These are phyloP conservation scores for Tor tambroides DNA, from an alignment of 2,113 vertebrate species.

Conservation along the genomic window DNA sequence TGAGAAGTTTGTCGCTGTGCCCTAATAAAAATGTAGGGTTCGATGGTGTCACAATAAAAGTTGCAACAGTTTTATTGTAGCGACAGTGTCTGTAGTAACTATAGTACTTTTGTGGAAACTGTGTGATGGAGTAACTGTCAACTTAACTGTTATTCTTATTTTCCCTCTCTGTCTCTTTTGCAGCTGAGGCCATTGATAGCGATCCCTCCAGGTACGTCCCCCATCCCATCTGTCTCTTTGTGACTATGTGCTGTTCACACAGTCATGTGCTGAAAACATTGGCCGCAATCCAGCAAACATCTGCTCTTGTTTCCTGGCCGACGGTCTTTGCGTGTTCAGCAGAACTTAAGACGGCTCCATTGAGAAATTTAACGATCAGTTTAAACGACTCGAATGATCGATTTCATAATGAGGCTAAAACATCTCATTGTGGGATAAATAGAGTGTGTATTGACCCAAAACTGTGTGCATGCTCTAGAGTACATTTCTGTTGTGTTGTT, in stretches of 20 bases:
- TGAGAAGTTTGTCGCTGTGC: not conserved
- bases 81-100: not conserved
- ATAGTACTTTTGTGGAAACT: not conserved
- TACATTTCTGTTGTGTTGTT: slow-evolving; percentile 34
- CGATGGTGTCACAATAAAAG: not conserved
- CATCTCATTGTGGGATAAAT: slow-evolving; percentile 10
- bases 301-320: slow-evolving; percentile 24
- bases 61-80: not conserved
- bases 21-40: not conserved
- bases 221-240: slow-evolving; percentile 22
- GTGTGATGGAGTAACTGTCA: not conserved
- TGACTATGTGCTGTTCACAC: slow-evolving; percentile 35
- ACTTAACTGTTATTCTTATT: not conserved
- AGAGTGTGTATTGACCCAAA: not conserved
- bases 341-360: not conserved
- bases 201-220: slow-evolving; percentile 78
- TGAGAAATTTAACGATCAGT: not conserved
- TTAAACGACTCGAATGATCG: not conserved
- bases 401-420: not conserved
- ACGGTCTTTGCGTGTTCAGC: slow-evolving; percentile 37
- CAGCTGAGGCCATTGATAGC: slow-evolving; percentile 78
- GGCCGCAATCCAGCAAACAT: slow-evolving; percentile 45
- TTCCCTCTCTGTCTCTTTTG: slow-evolving; percentile 32
- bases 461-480: slow-evolving; percentile 17
- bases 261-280: slow-evolving; percentile 37